Percentiles rank a stretch among this genome's conserved stretches.
Evolutionary conservation across 2,797 vertebrate genomes (phyloP).

Genomic region (Columba guinea): DNA sequence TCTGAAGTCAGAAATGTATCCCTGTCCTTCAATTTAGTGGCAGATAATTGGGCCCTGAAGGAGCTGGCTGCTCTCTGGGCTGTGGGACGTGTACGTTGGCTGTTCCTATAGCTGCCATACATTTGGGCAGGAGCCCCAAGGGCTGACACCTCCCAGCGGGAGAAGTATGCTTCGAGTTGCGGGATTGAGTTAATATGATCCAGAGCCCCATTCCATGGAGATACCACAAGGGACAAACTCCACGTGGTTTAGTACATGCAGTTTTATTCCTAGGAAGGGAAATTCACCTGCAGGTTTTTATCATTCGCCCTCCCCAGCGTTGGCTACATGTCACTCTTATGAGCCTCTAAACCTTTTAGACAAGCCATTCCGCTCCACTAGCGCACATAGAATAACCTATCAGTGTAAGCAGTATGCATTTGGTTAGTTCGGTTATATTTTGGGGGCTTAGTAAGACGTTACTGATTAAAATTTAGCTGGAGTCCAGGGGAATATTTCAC

Average conservation of each 20-base stretch:
- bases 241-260: neutral
- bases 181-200: neutral
- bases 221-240: neutral
- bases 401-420: rapidly evolving
- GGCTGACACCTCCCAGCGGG: neutral
- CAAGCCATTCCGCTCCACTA: neutral
- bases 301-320: neutral
- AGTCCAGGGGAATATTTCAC: neutral
- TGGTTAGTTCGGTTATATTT: too few relatives aligned
- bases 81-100: neutral
- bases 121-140: conserved; percentile 56
- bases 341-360: neutral
- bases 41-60: conserved; percentile 70
- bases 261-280: neutral
- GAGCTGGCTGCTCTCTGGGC: conserved; percentile 19
- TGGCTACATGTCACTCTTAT: neutral
- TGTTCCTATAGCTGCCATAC: neutral
- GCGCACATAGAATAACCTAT: rapidly evolving
- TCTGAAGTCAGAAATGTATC: conserved; percentile 2
- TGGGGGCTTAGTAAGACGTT: rapidly evolving
- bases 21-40: conserved; percentile 37
- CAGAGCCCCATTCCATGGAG: neutral
- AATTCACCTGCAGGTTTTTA: neutral
- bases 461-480: neutral
- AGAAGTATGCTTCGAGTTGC: neutral